Percentiles rank a stretch among this genome's conserved stretches.
These are phyloP conservation scores for Bolborhynchus lineola DNA, from an alignment of 2,113 vertebrate genomes.

Conservation along the genomic window DNA sequence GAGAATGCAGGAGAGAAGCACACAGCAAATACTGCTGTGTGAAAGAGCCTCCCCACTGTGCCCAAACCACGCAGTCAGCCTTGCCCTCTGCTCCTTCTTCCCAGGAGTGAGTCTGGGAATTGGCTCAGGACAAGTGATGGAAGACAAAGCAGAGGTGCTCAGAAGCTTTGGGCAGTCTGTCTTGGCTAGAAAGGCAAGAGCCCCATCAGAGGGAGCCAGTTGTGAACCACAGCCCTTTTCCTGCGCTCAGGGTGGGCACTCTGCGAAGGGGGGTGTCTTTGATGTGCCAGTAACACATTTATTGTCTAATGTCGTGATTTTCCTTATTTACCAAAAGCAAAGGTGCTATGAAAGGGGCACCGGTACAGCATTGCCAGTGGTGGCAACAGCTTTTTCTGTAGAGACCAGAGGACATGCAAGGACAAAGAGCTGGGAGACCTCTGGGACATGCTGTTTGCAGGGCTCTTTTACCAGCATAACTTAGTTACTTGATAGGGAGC, in stretches of 20 bases:
- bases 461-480: not conserved
- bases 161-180: not conserved
- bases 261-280: not conserved
- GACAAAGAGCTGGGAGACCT: not conserved
- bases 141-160: not conserved
- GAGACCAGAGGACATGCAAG: not conserved
- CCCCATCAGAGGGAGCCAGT: not conserved
- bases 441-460: not conserved
- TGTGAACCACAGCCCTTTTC: not conserved
- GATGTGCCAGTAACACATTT: not conserved
- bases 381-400: not conserved
- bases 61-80: not conserved
- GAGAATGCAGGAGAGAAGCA: not conserved
- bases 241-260: not conserved
- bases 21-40: no score
- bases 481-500: not conserved
- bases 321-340: not conserved
- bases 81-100: not conserved
- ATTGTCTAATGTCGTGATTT: not conserved
- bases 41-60: not conserved
- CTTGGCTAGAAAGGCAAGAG: not conserved
- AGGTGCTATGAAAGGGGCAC: not conserved
- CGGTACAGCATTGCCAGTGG: not conserved
- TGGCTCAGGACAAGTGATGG: not conserved
- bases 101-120: not conserved